Evolutionary conservation across 2,888 invertebrate species (phyloP).

Genomic region (Microplitis deprimator): DNA sequence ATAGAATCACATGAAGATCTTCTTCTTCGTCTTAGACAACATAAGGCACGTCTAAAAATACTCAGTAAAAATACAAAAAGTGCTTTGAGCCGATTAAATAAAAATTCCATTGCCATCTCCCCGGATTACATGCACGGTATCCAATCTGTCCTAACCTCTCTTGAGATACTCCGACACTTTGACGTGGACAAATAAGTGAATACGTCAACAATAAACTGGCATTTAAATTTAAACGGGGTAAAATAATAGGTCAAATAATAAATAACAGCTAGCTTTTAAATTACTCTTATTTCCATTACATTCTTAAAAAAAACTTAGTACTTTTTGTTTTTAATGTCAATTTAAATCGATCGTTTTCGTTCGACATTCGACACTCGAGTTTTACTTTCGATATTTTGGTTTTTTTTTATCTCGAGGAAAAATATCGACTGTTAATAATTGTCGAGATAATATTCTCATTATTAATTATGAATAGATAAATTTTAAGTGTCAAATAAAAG

Average conservation of each 20-base stretch:
- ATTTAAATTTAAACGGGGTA: not conserved
- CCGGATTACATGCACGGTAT: slow-evolving; percentile 18
- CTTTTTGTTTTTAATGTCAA: not conserved
- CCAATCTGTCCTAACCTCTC: slow-evolving; percentile 33
- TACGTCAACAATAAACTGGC: not conserved
- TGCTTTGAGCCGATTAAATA: slow-evolving; percentile 74
- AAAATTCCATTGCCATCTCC: slow-evolving; percentile 71
- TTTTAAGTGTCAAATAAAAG: no score
- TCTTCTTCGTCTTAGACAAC: slow-evolving; percentile 76
- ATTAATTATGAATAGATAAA: not conserved
- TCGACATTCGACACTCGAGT: not conserved
- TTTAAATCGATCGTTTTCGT: slow-evolving; percentile 4
- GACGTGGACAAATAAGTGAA: slow-evolving; percentile 26
- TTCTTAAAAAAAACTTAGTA: not conserved
- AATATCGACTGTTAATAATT: not conserved
- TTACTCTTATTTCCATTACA: not conserved
- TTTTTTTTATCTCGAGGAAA: not conserved
- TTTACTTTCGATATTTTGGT: not conserved
- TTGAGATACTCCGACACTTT: slow-evolving; percentile 1
- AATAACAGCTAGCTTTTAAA: not conserved
- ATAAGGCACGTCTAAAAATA: slow-evolving; percentile 75
- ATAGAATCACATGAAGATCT: slow-evolving; percentile 74
- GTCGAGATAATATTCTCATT: not conserved
- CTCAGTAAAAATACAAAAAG: slow-evolving; percentile 74
- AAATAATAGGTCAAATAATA: not conserved